Evolutionary conservation across 2,888 invertebrate species (phyloP), one percentile per base, ranked within the genome.

Genomic region (Cosmia trapezina): DNA sequence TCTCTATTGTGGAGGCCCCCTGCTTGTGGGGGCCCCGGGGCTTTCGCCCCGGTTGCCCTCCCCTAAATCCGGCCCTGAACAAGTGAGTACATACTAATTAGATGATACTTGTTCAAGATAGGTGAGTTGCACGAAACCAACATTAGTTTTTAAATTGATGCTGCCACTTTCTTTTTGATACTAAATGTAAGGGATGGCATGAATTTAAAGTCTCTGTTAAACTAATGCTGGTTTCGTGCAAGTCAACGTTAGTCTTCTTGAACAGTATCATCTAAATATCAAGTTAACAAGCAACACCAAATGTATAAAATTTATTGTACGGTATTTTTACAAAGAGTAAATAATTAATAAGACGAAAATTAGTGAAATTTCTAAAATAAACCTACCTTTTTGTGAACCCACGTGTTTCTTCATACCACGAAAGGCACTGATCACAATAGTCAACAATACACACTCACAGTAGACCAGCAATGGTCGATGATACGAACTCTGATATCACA

Each of bases 321-420:
- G 9, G 43, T 43, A 43, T 4, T 41, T 14, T 8, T 41, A 17
- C 11, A 65, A 56, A 12, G 4, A 28, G 28, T 28, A 3, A 14
- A 43, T 33, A 9, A 6, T 17, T 0, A 61, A 62, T 33, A 8
- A 70, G 4, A 28, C 4, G 14, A 45, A 22, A 60, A 59, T 59
- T 0, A 8, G 12, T 54, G 54, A 7, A 61, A 19, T 28, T 51
- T 43, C 28, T 51, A 37, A 62, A 22, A 17, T 57, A 19, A 59
- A 65, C 65, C 47, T 57, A 73, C 76, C 76, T 73, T 73, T 76
- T 53, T 41, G 45, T 12, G 7, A 56, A 57, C 22, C 33, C 61
- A 43, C 49, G 61, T 65, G 33, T 47, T 61, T 53, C 12, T 53
- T n/a, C 72, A 78, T 78, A 47, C 33, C 47, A 62, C 28, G 7